phyloP scores from a whole-genome alignment of 2,888 invertebrate species.

The Halictus quadricinctus region DNA sequence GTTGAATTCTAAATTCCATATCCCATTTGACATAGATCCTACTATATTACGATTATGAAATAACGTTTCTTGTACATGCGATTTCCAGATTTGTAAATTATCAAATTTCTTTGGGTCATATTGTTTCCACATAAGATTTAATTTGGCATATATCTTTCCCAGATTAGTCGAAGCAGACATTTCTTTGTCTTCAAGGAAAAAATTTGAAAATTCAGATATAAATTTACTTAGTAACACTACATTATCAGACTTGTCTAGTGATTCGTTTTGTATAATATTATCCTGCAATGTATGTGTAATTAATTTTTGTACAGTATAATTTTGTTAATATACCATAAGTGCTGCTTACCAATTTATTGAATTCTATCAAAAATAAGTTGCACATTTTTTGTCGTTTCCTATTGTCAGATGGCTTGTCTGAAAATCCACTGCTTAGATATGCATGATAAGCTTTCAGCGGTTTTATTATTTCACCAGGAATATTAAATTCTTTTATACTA shows the following conservation, averaged over 20 bases:
- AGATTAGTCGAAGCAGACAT: constrained; percentile 45
- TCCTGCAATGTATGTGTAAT: constrained; percentile 45
- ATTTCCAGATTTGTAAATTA: constrained; percentile 5
- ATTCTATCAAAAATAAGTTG: constrained; percentile 69
- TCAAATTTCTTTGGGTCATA: constrained; percentile 26
- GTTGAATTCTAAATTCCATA: constrained; percentile 74
- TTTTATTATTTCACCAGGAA: constrained; percentile 73
- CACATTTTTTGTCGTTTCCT: constrained; percentile 58
- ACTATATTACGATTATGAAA: constrained; percentile 7
- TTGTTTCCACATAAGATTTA: constrained; percentile 53
- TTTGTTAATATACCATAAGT: not conserved
- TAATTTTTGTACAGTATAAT: not conserved
- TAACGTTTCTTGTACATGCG: not conserved
- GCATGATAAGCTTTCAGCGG: constrained; percentile 73
- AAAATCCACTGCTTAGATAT: constrained; percentile 63
- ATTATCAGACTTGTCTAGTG: constrained; percentile 10
- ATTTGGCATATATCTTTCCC: constrained; percentile 56
- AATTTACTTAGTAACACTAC: constrained; percentile 18
- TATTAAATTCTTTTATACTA: constrained; percentile 70
- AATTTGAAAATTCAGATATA: constrained; percentile 42
- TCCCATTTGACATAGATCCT: constrained; percentile 73
- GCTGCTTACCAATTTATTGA: constrained; percentile 64
- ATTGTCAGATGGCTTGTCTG: constrained; percentile 24
- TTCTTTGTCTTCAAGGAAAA: constrained; percentile 38
- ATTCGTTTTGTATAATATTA: constrained; percentile 24